Conservation (phyloP, 2,113 vertebrate genomes). For the Cygnus buccinator region DNA sequence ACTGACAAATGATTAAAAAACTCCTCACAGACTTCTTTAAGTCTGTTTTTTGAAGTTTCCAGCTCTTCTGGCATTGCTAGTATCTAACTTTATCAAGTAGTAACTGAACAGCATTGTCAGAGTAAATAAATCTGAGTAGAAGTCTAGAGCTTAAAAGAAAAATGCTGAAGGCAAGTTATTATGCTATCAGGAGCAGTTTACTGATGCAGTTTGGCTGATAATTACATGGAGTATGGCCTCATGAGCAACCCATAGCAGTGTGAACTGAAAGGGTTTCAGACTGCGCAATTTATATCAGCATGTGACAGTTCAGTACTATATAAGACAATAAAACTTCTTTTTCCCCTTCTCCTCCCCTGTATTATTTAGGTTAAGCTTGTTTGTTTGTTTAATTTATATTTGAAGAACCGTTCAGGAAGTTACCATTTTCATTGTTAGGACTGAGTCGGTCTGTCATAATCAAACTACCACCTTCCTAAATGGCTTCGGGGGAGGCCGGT, state of each 20-base stretch:
- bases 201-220: slow-evolving; percentile 47
- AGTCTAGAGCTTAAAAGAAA: slow-evolving; percentile 13
- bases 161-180: slow-evolving; percentile 51
- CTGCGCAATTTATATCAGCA: background rate
- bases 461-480: background rate
- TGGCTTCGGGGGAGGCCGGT: background rate
- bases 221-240: background rate
- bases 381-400: background rate
- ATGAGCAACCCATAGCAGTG: background rate
- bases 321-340: background rate
- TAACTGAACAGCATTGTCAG: slow-evolving; percentile 41
- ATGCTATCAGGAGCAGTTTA: background rate
- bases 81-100: background rate
- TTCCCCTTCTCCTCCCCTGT: background rate
- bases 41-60: background rate
- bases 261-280: background rate
- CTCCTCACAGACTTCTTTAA: background rate
- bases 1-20: background rate
- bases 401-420: background rate
- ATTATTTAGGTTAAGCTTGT: background rate
- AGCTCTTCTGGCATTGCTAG: background rate
- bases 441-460: background rate
- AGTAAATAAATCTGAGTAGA: slow-evolving; percentile 40
- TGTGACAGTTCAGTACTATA: background rate
- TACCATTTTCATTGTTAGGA: background rate